Percentiles rank a stretch among this genome's conserved stretches.
phyloP scores from a whole-genome alignment of 1,140 invertebrate species.

The Phenacoccus solenopsis region DNA sequence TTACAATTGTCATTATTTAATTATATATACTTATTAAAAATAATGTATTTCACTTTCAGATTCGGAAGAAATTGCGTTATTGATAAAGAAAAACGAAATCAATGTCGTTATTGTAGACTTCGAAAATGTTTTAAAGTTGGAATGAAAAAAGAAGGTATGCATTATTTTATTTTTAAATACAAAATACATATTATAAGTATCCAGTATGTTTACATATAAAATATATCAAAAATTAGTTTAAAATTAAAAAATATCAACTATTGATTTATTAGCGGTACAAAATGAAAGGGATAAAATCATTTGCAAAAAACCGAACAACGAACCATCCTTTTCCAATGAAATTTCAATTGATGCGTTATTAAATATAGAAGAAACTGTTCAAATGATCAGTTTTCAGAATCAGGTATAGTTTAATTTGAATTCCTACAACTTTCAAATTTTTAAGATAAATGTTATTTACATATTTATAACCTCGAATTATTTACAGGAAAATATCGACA shows the following conservation, averaged over 20 bases:
- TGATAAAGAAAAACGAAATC: slow-evolving; percentile 95
- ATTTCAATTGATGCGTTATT: slow-evolving; percentile 74
- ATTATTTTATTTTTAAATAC: no score
- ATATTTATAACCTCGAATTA: background rate
- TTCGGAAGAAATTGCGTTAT: slow-evolving; percentile 88
- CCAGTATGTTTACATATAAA: background rate
- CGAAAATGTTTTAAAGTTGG: slow-evolving; percentile 94
- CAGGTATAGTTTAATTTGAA: slow-evolving; percentile 42
- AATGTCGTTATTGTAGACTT: slow-evolving; percentile 89
- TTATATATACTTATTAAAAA: no score
- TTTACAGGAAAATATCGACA: slow-evolving; percentile 44
- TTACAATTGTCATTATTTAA: no score
- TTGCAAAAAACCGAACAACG: slow-evolving; percentile 79
- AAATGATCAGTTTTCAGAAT: slow-evolving; percentile 65
- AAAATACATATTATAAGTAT: no score
- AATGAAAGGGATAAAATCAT: slow-evolving; percentile 96
- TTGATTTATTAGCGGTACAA: slow-evolving; percentile 69
- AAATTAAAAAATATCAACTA: background rate
- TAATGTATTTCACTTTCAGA: no score
- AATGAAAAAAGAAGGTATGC: slow-evolving; percentile 95
- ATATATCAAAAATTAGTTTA: no score
- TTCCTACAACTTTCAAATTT: no score
- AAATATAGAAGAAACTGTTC: slow-evolving; percentile 85
- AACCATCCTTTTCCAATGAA: slow-evolving; percentile 59
- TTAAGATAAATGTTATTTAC: no score